These are phyloP conservation scores for Carlito syrichta DNA, from an alignment of 2,113 vertebrate genomes.

Conservation along the genomic window DNA sequence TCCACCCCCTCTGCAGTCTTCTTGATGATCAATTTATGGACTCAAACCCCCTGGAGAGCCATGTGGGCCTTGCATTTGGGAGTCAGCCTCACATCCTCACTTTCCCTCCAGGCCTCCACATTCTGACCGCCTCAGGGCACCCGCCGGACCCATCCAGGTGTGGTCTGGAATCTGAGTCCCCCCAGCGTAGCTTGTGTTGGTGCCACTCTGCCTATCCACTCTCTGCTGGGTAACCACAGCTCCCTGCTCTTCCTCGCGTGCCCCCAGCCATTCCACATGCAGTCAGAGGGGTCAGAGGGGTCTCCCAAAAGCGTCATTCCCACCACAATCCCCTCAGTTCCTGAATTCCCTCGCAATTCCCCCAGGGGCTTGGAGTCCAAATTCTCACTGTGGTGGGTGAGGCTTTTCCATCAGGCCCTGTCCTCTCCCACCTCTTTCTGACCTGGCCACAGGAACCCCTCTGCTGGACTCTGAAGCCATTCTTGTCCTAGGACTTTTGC, in stretches of 20 bases:
- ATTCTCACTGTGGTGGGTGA: too few species aligned
- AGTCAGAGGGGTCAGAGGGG: neutral
- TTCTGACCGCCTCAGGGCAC: fast-evolving
- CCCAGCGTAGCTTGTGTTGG: fast-evolving
- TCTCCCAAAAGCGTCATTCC: fast-evolving
- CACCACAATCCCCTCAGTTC: fast-evolving
- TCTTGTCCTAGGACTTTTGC: neutral
- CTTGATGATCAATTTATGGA: too few species aligned
- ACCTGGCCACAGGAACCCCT: neutral
- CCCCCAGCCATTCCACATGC: fast-evolving
- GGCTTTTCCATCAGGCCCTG: too few species aligned
- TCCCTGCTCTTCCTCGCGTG: fast-evolving
- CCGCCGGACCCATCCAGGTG: too few species aligned
- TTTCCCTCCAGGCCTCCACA: too few species aligned
- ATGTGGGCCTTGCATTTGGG: neutral
- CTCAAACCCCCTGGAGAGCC: fast-evolving
- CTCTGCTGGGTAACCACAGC: too few species aligned
- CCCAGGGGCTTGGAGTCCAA: too few species aligned
- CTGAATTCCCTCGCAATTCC: neutral
- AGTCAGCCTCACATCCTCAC: fast-evolving
- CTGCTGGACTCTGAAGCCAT: neutral
- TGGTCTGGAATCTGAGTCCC: too few species aligned
- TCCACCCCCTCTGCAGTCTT: neutral
- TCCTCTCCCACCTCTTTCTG: fast-evolving
- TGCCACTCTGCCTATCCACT: fast-evolving